Conservation (phyloP, 1,140 invertebrate genomes). For the Pemphigus obesinymphae region DNA sequence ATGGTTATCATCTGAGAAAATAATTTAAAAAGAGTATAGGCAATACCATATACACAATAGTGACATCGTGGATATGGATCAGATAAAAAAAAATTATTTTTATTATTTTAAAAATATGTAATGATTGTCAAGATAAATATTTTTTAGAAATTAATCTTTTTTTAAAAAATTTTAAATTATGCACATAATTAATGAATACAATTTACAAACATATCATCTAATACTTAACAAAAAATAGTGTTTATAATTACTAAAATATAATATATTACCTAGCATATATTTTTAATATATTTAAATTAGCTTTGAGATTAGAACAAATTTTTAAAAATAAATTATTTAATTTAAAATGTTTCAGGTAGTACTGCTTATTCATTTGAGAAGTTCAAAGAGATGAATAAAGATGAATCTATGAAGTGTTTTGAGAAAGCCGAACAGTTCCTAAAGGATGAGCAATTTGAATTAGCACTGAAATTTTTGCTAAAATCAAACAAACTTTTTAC, state of each 20-base stretch:
- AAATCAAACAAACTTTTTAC: slow-evolving; percentile 86
- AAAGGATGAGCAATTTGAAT: slow-evolving; percentile 70
- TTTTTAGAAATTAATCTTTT: too few relatives aligned
- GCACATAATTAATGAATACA: too few relatives aligned
- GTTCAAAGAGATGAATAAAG: slow-evolving; percentile 86
- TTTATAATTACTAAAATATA: background rate
- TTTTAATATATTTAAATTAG: background rate
- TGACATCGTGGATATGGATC: too few relatives aligned
- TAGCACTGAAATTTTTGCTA: slow-evolving; percentile 79
- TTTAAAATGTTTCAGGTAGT: background rate
- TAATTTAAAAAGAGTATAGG: too few relatives aligned
- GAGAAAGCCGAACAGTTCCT: slow-evolving; percentile 74
- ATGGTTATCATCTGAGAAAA: too few relatives aligned
- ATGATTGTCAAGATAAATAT: too few relatives aligned
- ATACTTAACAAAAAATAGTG: background rate
- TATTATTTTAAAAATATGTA: too few relatives aligned
- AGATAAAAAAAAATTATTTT: too few relatives aligned
- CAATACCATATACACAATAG: too few relatives aligned
- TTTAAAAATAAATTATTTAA: too few relatives aligned
- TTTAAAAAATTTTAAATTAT: too few relatives aligned
- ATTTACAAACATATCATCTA: too few relatives aligned
- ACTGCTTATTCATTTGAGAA: background rate
- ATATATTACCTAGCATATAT: background rate
- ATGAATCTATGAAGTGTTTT: slow-evolving; percentile 85
- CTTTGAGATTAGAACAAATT: background rate